phyloP scores from a whole-genome alignment of 2,888 invertebrate species.

The Aricia artaxerxes region DNA sequence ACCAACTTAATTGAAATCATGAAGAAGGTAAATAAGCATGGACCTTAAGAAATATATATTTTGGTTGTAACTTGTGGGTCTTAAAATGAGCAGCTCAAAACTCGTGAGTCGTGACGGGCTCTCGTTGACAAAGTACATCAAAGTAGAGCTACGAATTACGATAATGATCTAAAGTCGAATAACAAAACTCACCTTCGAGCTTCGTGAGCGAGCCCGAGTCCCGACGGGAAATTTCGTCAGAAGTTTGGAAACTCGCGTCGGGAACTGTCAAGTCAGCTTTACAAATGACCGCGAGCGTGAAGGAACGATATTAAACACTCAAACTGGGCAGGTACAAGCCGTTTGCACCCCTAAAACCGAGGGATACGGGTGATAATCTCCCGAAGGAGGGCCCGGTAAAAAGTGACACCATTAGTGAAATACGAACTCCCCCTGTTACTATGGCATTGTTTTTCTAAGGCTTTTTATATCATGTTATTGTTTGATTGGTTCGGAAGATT shows the following conservation, averaged over 20 bases:
- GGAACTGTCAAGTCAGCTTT: conserved; percentile 61
- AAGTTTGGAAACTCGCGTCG: conserved; percentile 27
- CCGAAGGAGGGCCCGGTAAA: not conserved
- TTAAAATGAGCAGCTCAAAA: not conserved
- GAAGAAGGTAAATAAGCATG: no score
- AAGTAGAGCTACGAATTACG: not conserved
- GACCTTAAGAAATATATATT: no score
- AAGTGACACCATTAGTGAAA: conserved; percentile 21
- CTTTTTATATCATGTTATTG: not conserved
- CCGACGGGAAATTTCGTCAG: not conserved
- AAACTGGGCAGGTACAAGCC: not conserved
- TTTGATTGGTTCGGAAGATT: not conserved
- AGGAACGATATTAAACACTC: conserved; percentile 57
- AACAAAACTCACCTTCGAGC: conserved; percentile 12
- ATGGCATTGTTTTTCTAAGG: not conserved
- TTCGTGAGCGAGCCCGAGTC: not conserved
- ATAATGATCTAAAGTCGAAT: conserved; percentile 15
- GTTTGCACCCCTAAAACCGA: not conserved
- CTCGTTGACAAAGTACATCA: conserved; percentile 9
- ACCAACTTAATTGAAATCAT: no score
- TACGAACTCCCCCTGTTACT: not conserved
- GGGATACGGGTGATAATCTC: not conserved
- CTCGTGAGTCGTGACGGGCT: not conserved
- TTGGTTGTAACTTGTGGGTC: no score
- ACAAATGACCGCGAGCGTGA: conserved; percentile 66